These are phyloP conservation scores for Gobius niger DNA, from an alignment of 2,113 vertebrate species.

Conservation along the genomic window DNA sequence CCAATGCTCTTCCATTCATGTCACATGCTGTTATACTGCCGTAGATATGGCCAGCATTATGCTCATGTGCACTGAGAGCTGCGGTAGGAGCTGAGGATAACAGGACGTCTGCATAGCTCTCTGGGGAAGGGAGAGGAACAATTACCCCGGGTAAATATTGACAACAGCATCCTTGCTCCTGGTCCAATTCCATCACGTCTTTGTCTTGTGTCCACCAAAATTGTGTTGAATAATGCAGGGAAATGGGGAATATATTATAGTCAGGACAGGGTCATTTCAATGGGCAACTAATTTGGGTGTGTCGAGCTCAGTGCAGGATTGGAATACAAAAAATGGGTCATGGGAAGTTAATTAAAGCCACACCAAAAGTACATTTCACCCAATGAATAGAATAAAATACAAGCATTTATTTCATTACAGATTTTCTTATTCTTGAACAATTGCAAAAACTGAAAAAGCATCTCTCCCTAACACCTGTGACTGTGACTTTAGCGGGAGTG, in stretches of 20 bases:
- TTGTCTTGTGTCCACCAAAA: constrained; percentile 24
- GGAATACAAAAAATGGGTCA: too few species aligned
- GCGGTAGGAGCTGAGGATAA: constrained; percentile 32
- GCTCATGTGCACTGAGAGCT: constrained; percentile 24
- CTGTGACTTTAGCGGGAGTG: too few species aligned
- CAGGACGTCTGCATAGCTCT: constrained; percentile 39
- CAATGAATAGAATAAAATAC: too few species aligned
- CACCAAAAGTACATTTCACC: too few species aligned
- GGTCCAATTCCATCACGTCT: constrained; percentile 16
- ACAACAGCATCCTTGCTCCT: constrained; percentile 40
- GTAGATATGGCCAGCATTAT: constrained; percentile 11
- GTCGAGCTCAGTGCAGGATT: background rate
- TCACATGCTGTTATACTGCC: constrained; percentile 21
- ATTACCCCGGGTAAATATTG: constrained; percentile 66
- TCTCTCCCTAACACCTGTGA: too few species aligned
- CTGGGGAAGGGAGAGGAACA: constrained; percentile 44
- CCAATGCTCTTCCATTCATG: background rate
- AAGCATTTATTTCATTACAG: too few species aligned
- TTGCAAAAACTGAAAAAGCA: too few species aligned
- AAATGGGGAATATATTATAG: constrained; percentile 18
- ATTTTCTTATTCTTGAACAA: too few species aligned
- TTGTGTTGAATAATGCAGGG: constrained; percentile 20
- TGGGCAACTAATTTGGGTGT: background rate
- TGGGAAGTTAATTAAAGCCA: too few species aligned
- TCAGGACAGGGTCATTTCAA: background rate